Evolutionary conservation across 1,140 invertebrate genomes (phyloP).

Genomic region (Ctenoplectra terminalis): DNA sequence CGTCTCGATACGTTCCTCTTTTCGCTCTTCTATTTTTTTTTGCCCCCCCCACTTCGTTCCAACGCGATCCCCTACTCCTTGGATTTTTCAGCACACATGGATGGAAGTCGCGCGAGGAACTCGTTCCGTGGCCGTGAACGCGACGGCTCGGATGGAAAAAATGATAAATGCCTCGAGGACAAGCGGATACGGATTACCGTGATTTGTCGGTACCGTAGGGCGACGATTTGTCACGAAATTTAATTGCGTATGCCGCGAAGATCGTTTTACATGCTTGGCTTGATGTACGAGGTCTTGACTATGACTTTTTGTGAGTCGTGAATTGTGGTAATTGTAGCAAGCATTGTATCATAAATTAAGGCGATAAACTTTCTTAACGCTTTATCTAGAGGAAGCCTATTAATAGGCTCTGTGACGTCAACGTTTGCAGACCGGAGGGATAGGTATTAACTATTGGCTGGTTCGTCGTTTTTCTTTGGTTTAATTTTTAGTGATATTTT

Average conservation of each 20-base stretch:
- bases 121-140: neutral
- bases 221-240: slow-evolving; percentile 21
- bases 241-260: slow-evolving; percentile 4
- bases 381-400: no score
- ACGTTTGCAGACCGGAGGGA: no score
- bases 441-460: no score
- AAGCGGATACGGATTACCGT: slow-evolving; percentile 51
- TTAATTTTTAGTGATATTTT: no score
- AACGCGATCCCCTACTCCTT: neutral
- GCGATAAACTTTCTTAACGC: no score
- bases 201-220: slow-evolving; percentile 41
- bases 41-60: neutral
- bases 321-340: neutral
- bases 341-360: no score
- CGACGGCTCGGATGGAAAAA: neutral
- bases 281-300: neutral
- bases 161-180: slow-evolving; percentile 50
- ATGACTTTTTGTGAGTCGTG: neutral
- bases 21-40: neutral
- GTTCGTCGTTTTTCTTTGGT: no score
- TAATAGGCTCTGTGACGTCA: no score
- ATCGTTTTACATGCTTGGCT: neutral
- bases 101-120: neutral
- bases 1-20: slow-evolving; percentile 56
- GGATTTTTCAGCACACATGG: slow-evolving; percentile 18